These are phyloP conservation scores for Sinocyclocheilus rhinocerous DNA, from an alignment of 2,113 vertebrate species.

Conservation along the genomic window DNA sequence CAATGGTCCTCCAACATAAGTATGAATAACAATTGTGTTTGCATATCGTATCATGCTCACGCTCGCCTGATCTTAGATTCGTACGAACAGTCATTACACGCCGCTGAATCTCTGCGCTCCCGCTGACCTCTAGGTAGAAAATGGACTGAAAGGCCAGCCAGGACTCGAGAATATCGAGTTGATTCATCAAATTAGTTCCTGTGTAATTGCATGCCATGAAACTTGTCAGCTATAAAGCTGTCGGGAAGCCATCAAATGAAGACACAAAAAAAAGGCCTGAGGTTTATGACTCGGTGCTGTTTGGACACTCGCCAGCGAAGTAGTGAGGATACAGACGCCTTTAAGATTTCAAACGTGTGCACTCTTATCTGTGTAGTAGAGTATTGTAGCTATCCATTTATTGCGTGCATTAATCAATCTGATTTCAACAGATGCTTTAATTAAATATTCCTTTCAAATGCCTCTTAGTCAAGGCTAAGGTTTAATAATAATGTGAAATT, in stretches of 20 bases:
- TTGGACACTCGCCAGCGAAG: slow-evolving; percentile 77
- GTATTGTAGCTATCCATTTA: slow-evolving; percentile 48
- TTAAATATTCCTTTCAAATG: slow-evolving; percentile 46
- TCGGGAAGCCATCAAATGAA: slow-evolving; percentile 92
- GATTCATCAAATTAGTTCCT: slow-evolving; percentile 95
- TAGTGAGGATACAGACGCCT: slow-evolving; percentile 61
- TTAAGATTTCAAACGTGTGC: slow-evolving; percentile 28
- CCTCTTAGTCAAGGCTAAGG: slow-evolving; percentile 33
- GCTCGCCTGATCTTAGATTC: slow-evolving; percentile 49
- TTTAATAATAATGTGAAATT: no score
- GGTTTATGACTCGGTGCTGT: slow-evolving; percentile 80
- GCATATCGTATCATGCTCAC: no score
- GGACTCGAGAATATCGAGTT: slow-evolving; percentile 86
- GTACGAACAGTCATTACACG: slow-evolving; percentile 65
- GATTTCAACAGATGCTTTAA: slow-evolving; percentile 51
- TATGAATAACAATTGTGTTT: no score
- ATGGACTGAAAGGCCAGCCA: slow-evolving; percentile 80
- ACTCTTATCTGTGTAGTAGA: slow-evolving; percentile 34
- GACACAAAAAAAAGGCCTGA: slow-evolving; percentile 77
- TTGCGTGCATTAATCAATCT: slow-evolving; percentile 34
- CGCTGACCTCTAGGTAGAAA: slow-evolving; percentile 83
- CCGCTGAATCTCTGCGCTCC: slow-evolving; percentile 74
- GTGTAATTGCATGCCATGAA: slow-evolving; percentile 89
- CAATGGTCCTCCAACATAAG: background rate
- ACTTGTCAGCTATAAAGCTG: slow-evolving; percentile 88